Conservation (phyloP, 2,113 vertebrate species). For the Parus major region DNA sequence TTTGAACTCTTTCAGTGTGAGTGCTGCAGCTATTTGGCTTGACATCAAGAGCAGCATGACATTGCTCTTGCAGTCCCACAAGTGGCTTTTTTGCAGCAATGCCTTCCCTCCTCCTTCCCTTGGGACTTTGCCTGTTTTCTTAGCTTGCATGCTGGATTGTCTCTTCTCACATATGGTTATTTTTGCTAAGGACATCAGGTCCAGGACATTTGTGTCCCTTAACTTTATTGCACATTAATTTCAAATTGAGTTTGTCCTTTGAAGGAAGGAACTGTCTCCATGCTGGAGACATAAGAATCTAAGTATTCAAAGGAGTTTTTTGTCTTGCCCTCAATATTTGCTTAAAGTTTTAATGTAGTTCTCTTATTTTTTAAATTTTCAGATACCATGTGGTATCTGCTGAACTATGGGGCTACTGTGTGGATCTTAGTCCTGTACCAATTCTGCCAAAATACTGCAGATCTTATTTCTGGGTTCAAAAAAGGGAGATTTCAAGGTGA, state of each 20-base stretch:
- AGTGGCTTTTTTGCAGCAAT: not conserved
- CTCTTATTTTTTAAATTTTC: not conserved
- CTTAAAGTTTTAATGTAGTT: not conserved
- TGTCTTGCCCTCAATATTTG: not conserved
- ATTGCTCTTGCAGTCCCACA: not conserved
- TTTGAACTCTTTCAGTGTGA: not conserved
- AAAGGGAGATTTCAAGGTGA: not conserved
- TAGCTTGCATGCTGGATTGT: not conserved
- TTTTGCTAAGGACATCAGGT: not conserved
- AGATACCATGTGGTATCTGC: not conserved
- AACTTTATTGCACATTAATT: not conserved
- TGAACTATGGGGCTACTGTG: not conserved
- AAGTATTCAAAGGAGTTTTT: not conserved
- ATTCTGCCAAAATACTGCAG: not conserved
- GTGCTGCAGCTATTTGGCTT: not conserved
- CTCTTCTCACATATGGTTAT: not conserved
- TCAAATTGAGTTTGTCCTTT: not conserved
- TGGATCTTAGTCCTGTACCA: not conserved
- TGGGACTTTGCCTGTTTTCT: not conserved
- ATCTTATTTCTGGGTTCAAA: not conserved
- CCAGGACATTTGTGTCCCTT: not conserved
- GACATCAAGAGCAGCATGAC: not conserved
- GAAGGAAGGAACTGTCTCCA: not conserved
- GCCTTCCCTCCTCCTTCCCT: not conserved
- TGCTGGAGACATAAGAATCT: not conserved